phyloP scores from a whole-genome alignment of 2,888 invertebrate genomes.

The Erebia epiphron region DNA sequence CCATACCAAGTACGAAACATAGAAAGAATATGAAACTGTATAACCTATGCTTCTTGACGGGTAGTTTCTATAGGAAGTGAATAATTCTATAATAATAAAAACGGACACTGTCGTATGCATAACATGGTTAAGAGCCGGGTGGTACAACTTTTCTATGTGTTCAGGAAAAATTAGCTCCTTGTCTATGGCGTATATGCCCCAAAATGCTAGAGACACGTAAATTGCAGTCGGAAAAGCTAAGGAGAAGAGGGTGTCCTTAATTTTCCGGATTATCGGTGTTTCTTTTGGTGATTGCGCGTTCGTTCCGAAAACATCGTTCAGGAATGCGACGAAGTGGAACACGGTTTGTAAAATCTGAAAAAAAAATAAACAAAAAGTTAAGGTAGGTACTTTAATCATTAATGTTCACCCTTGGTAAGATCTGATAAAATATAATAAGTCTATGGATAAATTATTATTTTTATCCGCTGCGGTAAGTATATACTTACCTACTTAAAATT shows the following conservation, averaged over 20 bases:
- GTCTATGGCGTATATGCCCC: conserved; percentile 92
- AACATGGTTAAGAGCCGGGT: conserved; percentile 93
- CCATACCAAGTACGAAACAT: conserved; percentile 87
- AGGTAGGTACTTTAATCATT: too few species aligned
- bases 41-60: conserved; percentile 86
- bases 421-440: too few species aligned
- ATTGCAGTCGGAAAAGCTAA: conserved; percentile 89
- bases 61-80: conserved; percentile 87
- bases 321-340: conserved; percentile 88
- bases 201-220: conserved; percentile 93
- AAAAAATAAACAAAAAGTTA: conserved; percentile 11
- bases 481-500: too few species aligned
- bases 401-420: too few species aligned
- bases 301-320: conserved; percentile 90
- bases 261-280: conserved; percentile 83
- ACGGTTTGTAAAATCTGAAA: conserved; percentile 88
- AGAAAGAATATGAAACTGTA: conserved; percentile 80
- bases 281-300: conserved; percentile 84
- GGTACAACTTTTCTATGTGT: conserved; percentile 87
- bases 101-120: conserved; percentile 93
- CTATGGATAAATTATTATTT: too few species aligned
- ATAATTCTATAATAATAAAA: conserved; percentile 88
- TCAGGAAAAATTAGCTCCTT: conserved; percentile 94
- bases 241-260: conserved; percentile 86
- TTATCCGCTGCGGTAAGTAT: too few species aligned